A percentile compares a stretch with the other conserved stretches of the same genome.
Conservation (phyloP, 2,113 vertebrate species). For the Chiloscyllium plagiosum region DNA sequence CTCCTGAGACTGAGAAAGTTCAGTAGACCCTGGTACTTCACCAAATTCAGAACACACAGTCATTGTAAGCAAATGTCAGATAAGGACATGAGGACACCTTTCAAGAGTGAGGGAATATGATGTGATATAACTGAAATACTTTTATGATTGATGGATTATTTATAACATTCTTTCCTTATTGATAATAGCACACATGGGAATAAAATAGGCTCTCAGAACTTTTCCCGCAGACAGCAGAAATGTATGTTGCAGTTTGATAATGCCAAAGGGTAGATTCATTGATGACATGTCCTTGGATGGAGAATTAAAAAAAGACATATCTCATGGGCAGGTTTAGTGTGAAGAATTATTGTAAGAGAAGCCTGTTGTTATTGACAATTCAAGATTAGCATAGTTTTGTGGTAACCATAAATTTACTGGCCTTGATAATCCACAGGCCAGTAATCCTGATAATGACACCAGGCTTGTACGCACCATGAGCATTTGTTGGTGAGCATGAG, state of each 20-base stretch:
- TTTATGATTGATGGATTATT: not conserved
- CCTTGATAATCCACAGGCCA: not conserved
- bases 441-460: not conserved
- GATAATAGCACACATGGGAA: not conserved
- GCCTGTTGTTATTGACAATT: not conserved
- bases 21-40: not conserved
- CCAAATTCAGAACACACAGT: not conserved
- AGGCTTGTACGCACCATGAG: not conserved
- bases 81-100: not conserved
- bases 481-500: not conserved
- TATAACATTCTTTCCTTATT: not conserved
- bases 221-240: not conserved
- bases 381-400: not conserved
- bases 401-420: not conserved
- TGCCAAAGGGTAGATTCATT: conserved; percentile 8
- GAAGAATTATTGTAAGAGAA: not conserved
- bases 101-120: not conserved
- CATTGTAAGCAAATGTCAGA: not conserved
- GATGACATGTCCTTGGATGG: not conserved
- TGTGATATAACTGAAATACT: not conserved
- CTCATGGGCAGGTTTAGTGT: not conserved
- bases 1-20: not conserved
- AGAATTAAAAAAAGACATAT: not conserved
- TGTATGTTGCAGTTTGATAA: not conserved
- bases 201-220: conserved; percentile 10